Conservation (phyloP, 2,888 invertebrate species). For the Chloromyia formosa region DNA sequence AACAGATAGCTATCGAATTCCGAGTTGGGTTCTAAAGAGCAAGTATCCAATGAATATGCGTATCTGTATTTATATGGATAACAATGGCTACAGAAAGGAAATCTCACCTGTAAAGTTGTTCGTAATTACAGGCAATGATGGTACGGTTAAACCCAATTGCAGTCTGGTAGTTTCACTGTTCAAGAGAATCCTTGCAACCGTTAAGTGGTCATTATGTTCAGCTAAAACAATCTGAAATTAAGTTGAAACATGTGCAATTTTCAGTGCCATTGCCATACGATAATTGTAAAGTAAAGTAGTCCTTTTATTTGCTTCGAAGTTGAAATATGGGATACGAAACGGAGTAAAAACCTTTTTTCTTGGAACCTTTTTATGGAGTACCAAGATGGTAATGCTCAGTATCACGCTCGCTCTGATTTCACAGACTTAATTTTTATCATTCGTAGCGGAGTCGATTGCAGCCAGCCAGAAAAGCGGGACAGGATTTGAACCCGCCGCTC, state of each 20-base stretch:
- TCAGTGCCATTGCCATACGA: too few species aligned
- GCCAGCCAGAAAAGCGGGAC: too few species aligned
- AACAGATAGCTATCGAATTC: slow-evolving; percentile 76
- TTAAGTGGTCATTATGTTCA: slow-evolving; percentile 89
- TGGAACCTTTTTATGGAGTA: too few species aligned
- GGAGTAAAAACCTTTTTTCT: too few species aligned
- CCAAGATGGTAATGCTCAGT: too few species aligned
- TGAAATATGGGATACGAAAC: too few species aligned
- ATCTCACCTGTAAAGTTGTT: slow-evolving; percentile 80
- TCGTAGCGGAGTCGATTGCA: too few species aligned
- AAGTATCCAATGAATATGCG: background rate
- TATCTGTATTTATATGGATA: slow-evolving; percentile 44
- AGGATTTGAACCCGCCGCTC: too few species aligned
- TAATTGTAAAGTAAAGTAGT: too few species aligned
- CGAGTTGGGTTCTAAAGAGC: slow-evolving; percentile 73
- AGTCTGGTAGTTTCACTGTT: slow-evolving; percentile 82
- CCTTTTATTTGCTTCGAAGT: too few species aligned
- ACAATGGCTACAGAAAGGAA: slow-evolving; percentile 45
- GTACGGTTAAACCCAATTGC: slow-evolving; percentile 77
- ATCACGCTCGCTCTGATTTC: too few species aligned
- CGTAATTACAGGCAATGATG: slow-evolving; percentile 73
- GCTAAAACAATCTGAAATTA: slow-evolving; percentile 75
- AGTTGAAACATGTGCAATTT: background rate
- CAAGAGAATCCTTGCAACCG: slow-evolving; percentile 83
- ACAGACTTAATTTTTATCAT: too few species aligned